Percentiles rank a stretch among this genome's conserved stretches.
Conservation (phyloP, 2,888 invertebrate species). For the Agrochola lychnidis region DNA sequence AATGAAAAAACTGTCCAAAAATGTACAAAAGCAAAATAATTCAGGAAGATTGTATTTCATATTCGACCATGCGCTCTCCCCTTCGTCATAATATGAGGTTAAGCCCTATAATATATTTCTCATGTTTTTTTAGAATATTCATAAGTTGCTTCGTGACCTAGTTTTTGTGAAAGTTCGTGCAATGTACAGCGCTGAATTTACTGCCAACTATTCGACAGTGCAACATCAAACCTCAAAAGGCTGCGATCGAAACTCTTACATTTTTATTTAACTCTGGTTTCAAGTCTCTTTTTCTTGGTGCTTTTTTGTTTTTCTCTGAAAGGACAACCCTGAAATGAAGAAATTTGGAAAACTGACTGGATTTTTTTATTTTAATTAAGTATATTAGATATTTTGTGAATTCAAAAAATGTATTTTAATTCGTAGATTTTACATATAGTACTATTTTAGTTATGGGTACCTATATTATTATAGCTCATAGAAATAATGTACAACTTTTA, state of each 20-base stretch:
- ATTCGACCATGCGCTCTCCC: conserved; percentile 57
- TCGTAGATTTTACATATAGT: no score
- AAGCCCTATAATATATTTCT: conserved; percentile 52
- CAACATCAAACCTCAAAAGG: conserved; percentile 71
- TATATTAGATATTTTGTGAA: fast-evolving
- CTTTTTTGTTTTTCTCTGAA: neutral
- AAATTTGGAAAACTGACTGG: neutral
- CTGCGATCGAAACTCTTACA: conserved; percentile 63
- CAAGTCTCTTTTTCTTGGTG: conserved; percentile 47
- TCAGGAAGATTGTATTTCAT: conserved; percentile 64
- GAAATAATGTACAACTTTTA: neutral
- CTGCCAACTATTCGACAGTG: conserved; percentile 72
- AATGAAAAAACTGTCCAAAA: conserved; percentile 20
- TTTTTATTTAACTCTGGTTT: conserved; percentile 63
- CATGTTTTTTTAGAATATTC: conserved; percentile 66
- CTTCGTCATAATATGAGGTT: conserved; percentile 53
- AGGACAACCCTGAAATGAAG: neutral
- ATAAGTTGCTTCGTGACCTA: conserved; percentile 74
- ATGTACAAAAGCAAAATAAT: conserved; percentile 61
- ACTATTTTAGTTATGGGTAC: neutral
- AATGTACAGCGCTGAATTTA: conserved; percentile 71
- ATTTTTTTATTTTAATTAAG: neutral
- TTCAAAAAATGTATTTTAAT: no score
- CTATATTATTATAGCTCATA: neutral
- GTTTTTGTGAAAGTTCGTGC: conserved; percentile 73